Evolutionary conservation across 2,113 vertebrate species (phyloP), one percentile per base, ranked within the genome.

Genomic region (Girardinichthys multiradiatus): DNA sequence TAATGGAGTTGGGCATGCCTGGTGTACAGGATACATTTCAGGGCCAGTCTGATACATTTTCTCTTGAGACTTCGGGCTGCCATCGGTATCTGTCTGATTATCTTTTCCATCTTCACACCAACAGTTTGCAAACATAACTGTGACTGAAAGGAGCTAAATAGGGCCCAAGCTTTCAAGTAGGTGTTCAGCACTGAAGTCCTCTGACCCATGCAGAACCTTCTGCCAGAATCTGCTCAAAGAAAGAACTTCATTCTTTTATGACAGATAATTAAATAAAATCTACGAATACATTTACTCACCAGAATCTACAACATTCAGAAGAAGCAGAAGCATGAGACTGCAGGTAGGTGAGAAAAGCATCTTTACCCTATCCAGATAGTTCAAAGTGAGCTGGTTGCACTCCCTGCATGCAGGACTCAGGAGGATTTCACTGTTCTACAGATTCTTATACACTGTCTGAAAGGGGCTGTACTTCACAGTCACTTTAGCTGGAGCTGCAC

Each of bases 221-320:
- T 39, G 37, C 37, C 37, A 39, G 11, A 39, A 39, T 39, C 9
- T 39, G 37, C 12, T 13, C 37, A 54, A 54, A 54, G 7, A 24
- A 51, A 51, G n/a, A 64, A 42, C 6, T 61, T 19, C 31, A 31
- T 17, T 28, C 3, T 11, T 15, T 37, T 29, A 21, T 21, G 10
- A 12, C 29, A 31, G 8, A 51, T 2, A 24, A 54, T n/a, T 54
- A 4, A 54, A 21, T n/a, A 3, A 10, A 19, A 33, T 35, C 24
- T 31, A 24, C 0, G 27, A 28, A 26, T 12, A 37, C 3, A 31
- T 62, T 11, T 70, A 84, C 91, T 92, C 71, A 94, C 93, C 92
- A 27, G 90, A 68, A 31, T 76, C 84, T 33, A 72, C 74, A 21
- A 51, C 60, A 74, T 61, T 68, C 0, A 87, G 26, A 35, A 92